Conservation (phyloP, 2,888 invertebrate species). For the Tinea trinotella region DNA sequence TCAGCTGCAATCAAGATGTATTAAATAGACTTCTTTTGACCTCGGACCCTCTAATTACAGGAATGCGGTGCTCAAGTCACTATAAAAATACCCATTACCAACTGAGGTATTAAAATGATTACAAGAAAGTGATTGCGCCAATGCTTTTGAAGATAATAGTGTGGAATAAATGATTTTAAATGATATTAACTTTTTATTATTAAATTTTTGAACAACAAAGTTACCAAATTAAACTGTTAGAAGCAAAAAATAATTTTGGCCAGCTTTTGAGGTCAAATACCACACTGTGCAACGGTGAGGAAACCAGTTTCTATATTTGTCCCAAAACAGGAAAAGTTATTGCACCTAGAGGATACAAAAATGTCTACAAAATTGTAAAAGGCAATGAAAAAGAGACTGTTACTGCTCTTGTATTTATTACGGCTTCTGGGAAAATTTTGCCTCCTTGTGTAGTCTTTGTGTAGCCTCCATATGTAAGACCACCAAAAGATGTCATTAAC, state of each 20-base stretch:
- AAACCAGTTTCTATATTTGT: slow-evolving; percentile 25
- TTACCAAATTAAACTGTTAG: too few relatives aligned
- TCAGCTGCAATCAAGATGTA: slow-evolving; percentile 24
- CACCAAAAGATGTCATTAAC: slow-evolving; percentile 23
- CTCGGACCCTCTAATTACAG: too few relatives aligned
- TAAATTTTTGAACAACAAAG: too few relatives aligned
- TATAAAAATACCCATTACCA: too few relatives aligned
- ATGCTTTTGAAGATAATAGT: too few relatives aligned
- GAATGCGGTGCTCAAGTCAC: too few relatives aligned
- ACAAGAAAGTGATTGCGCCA: too few relatives aligned
- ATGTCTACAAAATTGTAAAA: slow-evolving; percentile 24
- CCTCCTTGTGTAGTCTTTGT: slow-evolving; percentile 25
- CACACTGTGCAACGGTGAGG: slow-evolving; percentile 26
- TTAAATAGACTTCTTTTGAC: slow-evolving; percentile 26
- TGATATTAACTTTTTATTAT: too few relatives aligned
- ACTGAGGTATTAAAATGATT: too few relatives aligned
- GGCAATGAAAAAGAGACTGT: slow-evolving; percentile 27
- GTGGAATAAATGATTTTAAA: too few relatives aligned
- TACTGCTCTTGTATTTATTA: slow-evolving; percentile 25
- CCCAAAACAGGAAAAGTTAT: slow-evolving; percentile 26
- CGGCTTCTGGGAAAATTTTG: slow-evolving; percentile 25
- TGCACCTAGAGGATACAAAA: slow-evolving; percentile 26
- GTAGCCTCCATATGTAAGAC: slow-evolving; percentile 22
- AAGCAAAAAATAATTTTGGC: too few relatives aligned
- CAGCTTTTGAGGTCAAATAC: too few relatives aligned